Conservation (phyloP, 2,113 vertebrate species). For the Atlantisia rogersi region DNA sequence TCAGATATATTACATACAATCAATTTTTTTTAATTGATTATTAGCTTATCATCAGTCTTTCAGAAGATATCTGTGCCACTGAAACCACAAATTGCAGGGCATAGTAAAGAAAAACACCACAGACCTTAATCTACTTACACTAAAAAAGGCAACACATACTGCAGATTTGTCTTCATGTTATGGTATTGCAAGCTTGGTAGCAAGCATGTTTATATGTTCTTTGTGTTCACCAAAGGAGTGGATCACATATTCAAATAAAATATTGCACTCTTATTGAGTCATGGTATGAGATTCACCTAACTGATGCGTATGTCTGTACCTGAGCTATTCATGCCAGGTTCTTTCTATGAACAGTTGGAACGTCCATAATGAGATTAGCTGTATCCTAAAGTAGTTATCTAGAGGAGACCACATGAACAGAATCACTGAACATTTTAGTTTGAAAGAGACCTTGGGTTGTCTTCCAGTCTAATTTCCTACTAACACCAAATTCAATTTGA, state of each 20-base stretch:
- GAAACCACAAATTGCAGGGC: not conserved
- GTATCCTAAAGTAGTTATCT: rapidly evolving
- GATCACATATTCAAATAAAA: not conserved
- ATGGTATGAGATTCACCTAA: not conserved
- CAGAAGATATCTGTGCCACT: not conserved
- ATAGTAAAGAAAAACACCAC: not conserved
- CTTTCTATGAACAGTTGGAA: not conserved
- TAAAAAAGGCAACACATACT: rapidly evolving
- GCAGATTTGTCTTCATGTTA: not conserved
- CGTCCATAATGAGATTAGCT: not conserved
- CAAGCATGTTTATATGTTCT: not conserved
- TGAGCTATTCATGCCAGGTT: not conserved
- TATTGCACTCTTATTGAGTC: rapidly evolving
- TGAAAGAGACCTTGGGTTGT: not conserved
- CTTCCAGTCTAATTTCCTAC: not conserved
- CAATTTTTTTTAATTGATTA: not conserved
- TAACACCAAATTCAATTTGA: not conserved
- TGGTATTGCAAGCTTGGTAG: not conserved
- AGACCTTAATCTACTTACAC: not conserved
- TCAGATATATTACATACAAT: not conserved
- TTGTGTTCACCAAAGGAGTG: not conserved
- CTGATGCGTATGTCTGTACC: rapidly evolving
- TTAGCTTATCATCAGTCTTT: not conserved
- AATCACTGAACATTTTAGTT: not conserved
- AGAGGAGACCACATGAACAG: not conserved